A percentile compares a stretch with the other conserved stretches of the same genome.
Evolutionary conservation across 2,113 vertebrate species (phyloP).

Genomic region (Chloropsis cyanopogon): DNA sequence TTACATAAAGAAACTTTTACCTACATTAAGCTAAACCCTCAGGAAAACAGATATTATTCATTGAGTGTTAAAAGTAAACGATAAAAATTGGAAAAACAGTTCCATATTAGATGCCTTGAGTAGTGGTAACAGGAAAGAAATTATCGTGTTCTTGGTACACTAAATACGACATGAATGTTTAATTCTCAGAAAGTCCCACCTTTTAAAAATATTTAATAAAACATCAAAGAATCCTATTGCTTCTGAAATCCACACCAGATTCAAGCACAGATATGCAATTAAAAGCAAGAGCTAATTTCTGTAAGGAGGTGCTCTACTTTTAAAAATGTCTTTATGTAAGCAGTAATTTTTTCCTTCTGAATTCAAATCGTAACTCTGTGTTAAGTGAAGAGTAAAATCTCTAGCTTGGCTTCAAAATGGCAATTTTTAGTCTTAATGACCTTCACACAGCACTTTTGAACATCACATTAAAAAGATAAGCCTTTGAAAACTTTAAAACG

Average conservation of each 20-base stretch:
- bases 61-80: slow-evolving; percentile 44
- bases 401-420: slow-evolving; percentile 62
- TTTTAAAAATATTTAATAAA: slow-evolving; percentile 76
- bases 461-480: slow-evolving; percentile 70
- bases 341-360: neutral
- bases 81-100: neutral
- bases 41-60: slow-evolving; percentile 44
- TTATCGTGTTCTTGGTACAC: slow-evolving; percentile 39
- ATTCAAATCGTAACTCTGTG: slow-evolving; percentile 12
- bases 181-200: slow-evolving; percentile 62
- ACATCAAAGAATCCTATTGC: slow-evolving; percentile 71
- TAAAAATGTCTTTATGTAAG: slow-evolving; percentile 62
- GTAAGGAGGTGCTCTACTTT: slow-evolving; percentile 62
- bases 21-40: slow-evolving; percentile 50
- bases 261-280: slow-evolving; percentile 69
- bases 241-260: slow-evolving; percentile 71
- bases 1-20: slow-evolving; percentile 45
- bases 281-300: slow-evolving; percentile 74
- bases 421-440: slow-evolving; percentile 73
- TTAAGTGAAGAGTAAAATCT: slow-evolving; percentile 66
- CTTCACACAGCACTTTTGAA: slow-evolving; percentile 60
- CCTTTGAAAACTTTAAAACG: slow-evolving; percentile 64
- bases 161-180: slow-evolving; percentile 64
- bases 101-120: slow-evolving; percentile 31
- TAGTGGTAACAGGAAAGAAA: slow-evolving; percentile 48